A percentile compares a stretch with the other conserved stretches of the same genome.
Evolutionary conservation across 35 echinoderm and acorn worm genomes (phyloP).

Genomic region (Amphiura filiformis): DNA sequence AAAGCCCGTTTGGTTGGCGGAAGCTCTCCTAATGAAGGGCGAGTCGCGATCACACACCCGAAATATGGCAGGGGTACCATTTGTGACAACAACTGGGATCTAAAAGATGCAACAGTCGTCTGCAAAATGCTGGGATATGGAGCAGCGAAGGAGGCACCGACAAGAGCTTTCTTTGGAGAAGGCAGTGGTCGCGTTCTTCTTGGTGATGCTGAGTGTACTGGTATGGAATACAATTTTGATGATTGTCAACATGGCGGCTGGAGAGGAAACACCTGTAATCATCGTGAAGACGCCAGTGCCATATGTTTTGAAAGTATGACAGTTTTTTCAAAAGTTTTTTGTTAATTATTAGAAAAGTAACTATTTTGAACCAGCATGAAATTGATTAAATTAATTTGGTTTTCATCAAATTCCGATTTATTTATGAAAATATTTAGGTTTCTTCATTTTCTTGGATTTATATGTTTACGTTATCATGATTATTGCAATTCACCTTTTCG

Average conservation of each 20-base stretch:
- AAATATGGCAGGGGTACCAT: conserved; percentile 21
- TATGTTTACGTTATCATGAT: too few species aligned
- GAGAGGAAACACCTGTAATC: not conserved
- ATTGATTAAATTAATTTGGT: not conserved
- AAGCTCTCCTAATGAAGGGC: not conserved
- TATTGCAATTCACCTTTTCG: too few species aligned
- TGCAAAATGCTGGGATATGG: conserved; percentile 29
- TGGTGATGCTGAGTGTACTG: conserved; percentile 2
- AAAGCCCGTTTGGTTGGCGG: conserved; percentile 2
- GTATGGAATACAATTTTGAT: not conserved
- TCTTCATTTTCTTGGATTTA: too few species aligned
- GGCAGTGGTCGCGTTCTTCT: not conserved
- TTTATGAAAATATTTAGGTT: too few species aligned
- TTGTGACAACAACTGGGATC: conserved; percentile 27
- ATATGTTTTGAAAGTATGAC: not conserved
- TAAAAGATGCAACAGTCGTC: conserved; percentile 25
- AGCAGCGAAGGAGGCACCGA: not conserved
- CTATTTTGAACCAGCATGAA: not conserved
- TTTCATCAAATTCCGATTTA: not conserved
- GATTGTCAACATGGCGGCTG: conserved; percentile 20
- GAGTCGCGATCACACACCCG: conserved; percentile 18
- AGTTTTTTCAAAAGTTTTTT: not conserved
- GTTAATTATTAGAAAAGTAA: not conserved
- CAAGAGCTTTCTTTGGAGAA: not conserved
- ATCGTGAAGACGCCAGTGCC: conserved; percentile 11